phyloP scores from a whole-genome alignment of 2,113 vertebrate genomes.

The Hystrix cristata region DNA sequence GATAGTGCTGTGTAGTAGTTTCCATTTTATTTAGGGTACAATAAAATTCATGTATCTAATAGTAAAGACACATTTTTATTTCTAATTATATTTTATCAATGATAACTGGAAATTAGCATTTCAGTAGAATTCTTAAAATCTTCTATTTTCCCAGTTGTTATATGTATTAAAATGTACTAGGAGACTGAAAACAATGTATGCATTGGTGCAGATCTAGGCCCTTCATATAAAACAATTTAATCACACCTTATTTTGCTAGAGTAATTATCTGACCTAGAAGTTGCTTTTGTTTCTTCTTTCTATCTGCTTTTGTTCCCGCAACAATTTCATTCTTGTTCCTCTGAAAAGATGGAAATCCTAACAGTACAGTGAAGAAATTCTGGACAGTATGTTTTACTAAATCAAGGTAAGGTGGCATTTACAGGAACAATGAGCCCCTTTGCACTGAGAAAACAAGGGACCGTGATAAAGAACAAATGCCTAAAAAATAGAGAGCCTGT shows the following conservation, averaged over 20 bases:
- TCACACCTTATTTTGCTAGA: conserved; percentile 25
- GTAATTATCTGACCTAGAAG: background rate
- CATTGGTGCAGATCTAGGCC: background rate
- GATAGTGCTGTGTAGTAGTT: background rate
- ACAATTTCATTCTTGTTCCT: background rate
- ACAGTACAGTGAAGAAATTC: background rate
- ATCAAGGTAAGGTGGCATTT: background rate
- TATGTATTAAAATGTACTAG: background rate
- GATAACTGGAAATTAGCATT: background rate
- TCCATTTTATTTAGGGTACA: background rate
- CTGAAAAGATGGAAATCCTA: background rate
- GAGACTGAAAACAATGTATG: background rate
- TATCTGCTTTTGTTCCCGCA: background rate
- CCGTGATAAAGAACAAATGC: background rate
- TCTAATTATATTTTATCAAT: background rate
- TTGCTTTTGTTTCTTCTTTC: conserved; percentile 2
- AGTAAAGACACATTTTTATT: background rate
- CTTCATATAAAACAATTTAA: background rate
- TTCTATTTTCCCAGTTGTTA: background rate
- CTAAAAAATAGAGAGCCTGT: background rate
- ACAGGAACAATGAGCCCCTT: background rate
- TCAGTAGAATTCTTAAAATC: background rate
- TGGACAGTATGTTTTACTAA: background rate
- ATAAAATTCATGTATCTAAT: background rate
- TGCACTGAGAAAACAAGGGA: background rate